These are phyloP conservation scores for Bradypodion pumilum DNA, from an alignment of 2,797 vertebrate genomes.

Conservation along the genomic window DNA sequence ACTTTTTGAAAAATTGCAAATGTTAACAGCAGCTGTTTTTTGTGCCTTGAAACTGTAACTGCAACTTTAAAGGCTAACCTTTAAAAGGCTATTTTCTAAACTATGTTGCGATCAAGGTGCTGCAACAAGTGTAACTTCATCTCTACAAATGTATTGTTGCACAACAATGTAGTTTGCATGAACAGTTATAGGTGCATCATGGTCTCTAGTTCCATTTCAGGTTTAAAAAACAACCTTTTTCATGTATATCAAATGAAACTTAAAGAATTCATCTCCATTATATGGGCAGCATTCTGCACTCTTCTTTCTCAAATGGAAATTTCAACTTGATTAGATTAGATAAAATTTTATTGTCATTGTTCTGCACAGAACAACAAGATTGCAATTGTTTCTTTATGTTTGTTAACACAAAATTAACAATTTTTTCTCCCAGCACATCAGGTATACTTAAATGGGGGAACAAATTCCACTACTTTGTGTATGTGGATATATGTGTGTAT, in stretches of 20 bases:
- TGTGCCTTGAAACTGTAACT: neutral
- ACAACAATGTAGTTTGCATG: neutral
- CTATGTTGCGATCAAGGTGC: neutral
- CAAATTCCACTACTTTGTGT: no score
- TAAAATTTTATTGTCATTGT: no score
- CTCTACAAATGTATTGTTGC: no score
- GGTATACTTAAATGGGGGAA: slow-evolving; percentile 36
- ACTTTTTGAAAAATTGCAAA: no score
- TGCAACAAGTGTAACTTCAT: neutral
- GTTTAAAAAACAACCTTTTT: neutral
- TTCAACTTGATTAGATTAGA: no score
- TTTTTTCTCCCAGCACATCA: slow-evolving; percentile 43
- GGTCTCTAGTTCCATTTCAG: neutral
- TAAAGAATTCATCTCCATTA: neutral
- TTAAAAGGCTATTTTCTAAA: neutral
- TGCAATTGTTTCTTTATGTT: no score
- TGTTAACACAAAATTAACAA: no score
- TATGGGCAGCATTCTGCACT: neutral
- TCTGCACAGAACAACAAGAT: no score
- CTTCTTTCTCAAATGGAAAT: slow-evolving; percentile 3
- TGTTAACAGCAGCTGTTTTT: no score
- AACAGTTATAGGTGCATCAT: neutral
- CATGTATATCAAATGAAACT: neutral
- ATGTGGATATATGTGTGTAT: no score
- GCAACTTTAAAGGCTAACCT: neutral